Conservation (phyloP, 2,797 vertebrate genomes). For the Erethizon dorsatum region DNA sequence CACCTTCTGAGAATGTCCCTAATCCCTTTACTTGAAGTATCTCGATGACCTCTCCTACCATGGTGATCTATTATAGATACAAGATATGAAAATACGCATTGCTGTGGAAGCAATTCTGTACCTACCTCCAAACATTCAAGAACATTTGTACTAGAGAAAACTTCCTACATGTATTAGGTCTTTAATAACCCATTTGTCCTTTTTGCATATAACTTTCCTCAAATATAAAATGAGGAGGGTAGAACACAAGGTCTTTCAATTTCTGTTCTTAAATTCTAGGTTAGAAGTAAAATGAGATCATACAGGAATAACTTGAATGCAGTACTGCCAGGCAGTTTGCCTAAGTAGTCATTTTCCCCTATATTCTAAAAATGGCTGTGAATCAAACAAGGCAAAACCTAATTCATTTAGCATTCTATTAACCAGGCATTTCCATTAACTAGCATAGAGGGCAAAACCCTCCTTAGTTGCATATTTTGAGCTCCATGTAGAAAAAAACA, state of each 20-base stretch:
- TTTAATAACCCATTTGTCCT: neutral
- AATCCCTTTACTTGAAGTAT: neutral
- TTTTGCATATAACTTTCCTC: neutral
- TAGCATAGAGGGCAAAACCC: neutral
- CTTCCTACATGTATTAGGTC: neutral
- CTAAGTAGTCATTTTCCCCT: conserved; percentile 67
- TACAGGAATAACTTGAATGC: neutral
- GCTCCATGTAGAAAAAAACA: neutral
- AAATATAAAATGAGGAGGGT: neutral
- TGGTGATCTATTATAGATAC: neutral
- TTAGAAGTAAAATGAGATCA: conserved; percentile 65
- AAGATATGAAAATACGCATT: neutral
- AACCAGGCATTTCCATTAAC: conserved; percentile 57
- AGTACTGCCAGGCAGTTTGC: conserved; percentile 40
- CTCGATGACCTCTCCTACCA: neutral
- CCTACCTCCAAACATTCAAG: neutral
- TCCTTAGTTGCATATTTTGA: conserved; percentile 47
- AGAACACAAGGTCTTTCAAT: neutral
- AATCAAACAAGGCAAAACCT: conserved; percentile 57
- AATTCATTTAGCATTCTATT: conserved; percentile 56
- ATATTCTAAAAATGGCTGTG: conserved; percentile 69
- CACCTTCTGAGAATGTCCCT: neutral
- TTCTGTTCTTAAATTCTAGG: conserved; percentile 21
- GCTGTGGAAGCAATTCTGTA: neutral
- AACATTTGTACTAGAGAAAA: neutral